Evolutionary conservation across 2,888 invertebrate species (phyloP).

Genomic region (Trichopoda pennipes): DNA sequence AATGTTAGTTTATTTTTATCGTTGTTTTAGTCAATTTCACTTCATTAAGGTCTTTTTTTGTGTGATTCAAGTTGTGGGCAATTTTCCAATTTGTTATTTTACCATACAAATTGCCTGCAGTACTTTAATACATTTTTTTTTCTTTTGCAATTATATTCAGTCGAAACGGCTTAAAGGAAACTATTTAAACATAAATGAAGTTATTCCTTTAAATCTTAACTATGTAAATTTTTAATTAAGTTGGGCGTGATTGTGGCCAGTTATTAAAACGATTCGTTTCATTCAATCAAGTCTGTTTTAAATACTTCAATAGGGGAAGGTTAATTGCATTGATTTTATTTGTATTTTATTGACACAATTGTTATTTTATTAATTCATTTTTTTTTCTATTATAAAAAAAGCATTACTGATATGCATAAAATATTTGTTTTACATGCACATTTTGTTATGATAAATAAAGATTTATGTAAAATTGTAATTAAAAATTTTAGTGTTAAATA

Average conservation of each 20-base stretch:
- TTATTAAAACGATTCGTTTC: constrained; percentile 34
- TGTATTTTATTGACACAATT: constrained; percentile 46
- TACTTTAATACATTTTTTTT: constrained; percentile 12
- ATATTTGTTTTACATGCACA: constrained; percentile 23
- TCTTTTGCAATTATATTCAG: too few species aligned
- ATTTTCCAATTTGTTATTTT: constrained; percentile 71
- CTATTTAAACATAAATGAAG: background rate
- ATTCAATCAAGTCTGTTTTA: constrained; percentile 33
- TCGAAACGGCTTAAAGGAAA: too few species aligned
- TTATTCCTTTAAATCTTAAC: constrained; percentile 12
- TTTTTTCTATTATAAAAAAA: constrained; percentile 8
- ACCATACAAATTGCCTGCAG: constrained; percentile 42
- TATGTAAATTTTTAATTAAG: background rate
- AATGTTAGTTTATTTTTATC: constrained; percentile 10
- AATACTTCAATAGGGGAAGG: constrained; percentile 37
- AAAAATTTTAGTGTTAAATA: too few species aligned
- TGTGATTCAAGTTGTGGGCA: constrained; percentile 67
- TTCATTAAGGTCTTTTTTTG: constrained; percentile 46
- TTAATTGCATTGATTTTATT: constrained; percentile 15
- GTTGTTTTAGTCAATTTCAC: constrained; percentile 19
- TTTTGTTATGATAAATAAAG: too few species aligned
- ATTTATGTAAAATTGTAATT: too few species aligned
- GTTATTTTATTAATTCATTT: constrained; percentile 8
- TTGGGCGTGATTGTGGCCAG: constrained; percentile 57
- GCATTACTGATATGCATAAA: constrained; percentile 26